phyloP scores from a whole-genome alignment of 2,888 invertebrate species.

The Neuroscelio doddi region DNA sequence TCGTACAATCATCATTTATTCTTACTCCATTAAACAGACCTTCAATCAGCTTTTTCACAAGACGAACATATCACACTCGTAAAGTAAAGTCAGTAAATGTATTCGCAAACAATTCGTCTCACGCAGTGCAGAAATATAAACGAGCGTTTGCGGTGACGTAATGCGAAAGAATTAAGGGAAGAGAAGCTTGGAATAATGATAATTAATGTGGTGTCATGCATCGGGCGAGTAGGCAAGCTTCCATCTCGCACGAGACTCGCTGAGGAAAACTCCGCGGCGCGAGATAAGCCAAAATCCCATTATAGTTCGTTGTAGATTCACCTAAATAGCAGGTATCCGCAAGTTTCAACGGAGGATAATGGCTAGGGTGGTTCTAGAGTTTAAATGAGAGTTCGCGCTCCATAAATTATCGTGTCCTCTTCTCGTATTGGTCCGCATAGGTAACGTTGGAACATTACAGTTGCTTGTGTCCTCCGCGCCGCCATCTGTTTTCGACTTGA shows the following conservation, averaged over 20 bases:
- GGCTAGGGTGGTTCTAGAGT: conserved; percentile 58
- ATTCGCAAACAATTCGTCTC: conserved; percentile 26
- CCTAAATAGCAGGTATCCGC: conserved; percentile 51
- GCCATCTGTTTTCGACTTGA: conserved; percentile 42
- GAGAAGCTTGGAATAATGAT: conserved; percentile 43
- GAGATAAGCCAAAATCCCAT: conserved; percentile 68
- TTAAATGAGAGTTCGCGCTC: conserved; percentile 64
- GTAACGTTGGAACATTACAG: conserved; percentile 12
- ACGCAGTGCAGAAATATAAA: conserved; percentile 7
- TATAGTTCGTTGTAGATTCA: conserved; percentile 64
- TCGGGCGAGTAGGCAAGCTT: conserved; percentile 50
- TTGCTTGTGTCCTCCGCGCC: conserved; percentile 22
- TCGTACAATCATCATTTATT: no score
- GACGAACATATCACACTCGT: conserved; percentile 3
- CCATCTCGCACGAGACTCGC: conserved; percentile 42
- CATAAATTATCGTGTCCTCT: conserved; percentile 60
- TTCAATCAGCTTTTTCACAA: conserved; percentile 4
- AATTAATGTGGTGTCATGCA: conserved; percentile 61
- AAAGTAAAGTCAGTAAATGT: conserved; percentile 12
- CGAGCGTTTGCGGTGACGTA: conserved; percentile 22
- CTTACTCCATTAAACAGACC: no score
- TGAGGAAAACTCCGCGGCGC: conserved; percentile 53
- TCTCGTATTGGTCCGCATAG: conserved; percentile 39
- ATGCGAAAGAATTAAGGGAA: conserved; percentile 39
- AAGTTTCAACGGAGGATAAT: conserved; percentile 58